Evolutionary conservation across 2,888 invertebrate genomes (phyloP).

Genomic region (Parapristionchus giblindavisi): DNA sequence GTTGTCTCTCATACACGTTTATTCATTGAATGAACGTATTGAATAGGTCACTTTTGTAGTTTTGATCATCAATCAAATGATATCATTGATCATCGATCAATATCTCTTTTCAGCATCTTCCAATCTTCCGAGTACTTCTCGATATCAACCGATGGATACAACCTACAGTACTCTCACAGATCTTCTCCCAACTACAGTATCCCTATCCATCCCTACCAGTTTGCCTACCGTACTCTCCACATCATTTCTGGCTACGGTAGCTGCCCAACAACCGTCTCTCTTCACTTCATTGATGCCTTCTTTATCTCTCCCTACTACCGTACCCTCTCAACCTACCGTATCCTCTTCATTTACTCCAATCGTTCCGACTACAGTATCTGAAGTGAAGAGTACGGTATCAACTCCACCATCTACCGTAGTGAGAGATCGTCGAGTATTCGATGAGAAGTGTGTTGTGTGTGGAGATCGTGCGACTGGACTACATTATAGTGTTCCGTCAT

Average conservation of each 20-base stretch:
- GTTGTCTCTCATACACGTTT: too few species aligned
- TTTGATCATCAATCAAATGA: too few species aligned
- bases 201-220: not conserved
- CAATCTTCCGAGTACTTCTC: too few species aligned
- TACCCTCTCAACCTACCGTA: not conserved
- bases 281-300: not conserved
- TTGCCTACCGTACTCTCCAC: not conserved
- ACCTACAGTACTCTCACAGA: not conserved
- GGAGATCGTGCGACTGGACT: slow-evolving; percentile 47
- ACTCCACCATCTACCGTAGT: not conserved
- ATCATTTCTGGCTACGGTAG: not conserved
- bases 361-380: not conserved
- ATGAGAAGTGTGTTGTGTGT: slow-evolving; percentile 46
- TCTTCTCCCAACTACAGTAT: not conserved
- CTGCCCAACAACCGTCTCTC: not conserved
- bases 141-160: too few species aligned
- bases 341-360: not conserved
- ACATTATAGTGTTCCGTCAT: slow-evolving; percentile 44
- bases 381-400: not conserved
- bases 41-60: too few species aligned
- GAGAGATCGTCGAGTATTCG: not conserved
- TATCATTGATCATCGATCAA: too few species aligned
- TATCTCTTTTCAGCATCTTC: too few species aligned
- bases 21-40: too few species aligned
- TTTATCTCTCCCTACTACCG: not conserved